phyloP scores from a whole-genome alignment of 2,888 invertebrate species.

The Lasioglossum morio region DNA sequence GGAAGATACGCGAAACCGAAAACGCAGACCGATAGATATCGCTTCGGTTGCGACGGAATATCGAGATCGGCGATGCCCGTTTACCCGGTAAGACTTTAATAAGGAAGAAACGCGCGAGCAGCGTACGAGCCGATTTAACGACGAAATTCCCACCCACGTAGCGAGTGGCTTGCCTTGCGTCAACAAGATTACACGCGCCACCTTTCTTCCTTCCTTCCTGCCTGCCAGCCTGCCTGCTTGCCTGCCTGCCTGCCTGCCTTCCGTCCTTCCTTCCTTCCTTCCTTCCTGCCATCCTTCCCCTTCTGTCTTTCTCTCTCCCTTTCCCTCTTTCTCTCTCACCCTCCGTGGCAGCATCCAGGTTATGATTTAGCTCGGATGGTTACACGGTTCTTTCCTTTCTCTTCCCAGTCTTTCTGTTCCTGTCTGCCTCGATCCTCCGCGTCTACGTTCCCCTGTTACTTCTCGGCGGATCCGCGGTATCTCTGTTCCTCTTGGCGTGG shows the following conservation, averaged over 20 bases:
- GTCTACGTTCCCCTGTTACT: constrained; percentile 18
- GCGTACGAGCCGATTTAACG: constrained; percentile 76
- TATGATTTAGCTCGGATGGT: constrained; percentile 60
- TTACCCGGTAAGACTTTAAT: constrained; percentile 75
- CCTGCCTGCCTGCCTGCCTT: constrained; percentile 66
- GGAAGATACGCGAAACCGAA: constrained; percentile 4
- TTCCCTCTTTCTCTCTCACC: not conserved
- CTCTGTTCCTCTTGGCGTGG: not conserved
- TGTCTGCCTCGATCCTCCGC: constrained; percentile 18
- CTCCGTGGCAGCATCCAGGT: constrained; percentile 37
- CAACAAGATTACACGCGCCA: constrained; percentile 80
- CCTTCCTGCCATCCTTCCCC: constrained; percentile 21
- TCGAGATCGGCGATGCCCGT: constrained; percentile 60
- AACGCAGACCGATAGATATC: constrained; percentile 27
- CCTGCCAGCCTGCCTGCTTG: constrained; percentile 61
- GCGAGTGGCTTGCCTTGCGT: constrained; percentile 71
- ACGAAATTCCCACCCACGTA: constrained; percentile 71
- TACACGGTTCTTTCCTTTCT: constrained; percentile 34
- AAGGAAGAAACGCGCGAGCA: constrained; percentile 75
- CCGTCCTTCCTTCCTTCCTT: constrained; percentile 46
- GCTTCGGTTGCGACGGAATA: constrained; percentile 36
- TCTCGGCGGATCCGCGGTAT: not conserved
- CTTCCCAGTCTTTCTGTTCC: constrained; percentile 31
- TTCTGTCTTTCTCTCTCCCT: not conserved
- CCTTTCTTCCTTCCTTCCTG: constrained; percentile 71